A percentile compares a stretch with the other conserved stretches of the same genome.
Conservation (phyloP, 2,888 invertebrate species). For the Tetranychus piercei region DNA sequence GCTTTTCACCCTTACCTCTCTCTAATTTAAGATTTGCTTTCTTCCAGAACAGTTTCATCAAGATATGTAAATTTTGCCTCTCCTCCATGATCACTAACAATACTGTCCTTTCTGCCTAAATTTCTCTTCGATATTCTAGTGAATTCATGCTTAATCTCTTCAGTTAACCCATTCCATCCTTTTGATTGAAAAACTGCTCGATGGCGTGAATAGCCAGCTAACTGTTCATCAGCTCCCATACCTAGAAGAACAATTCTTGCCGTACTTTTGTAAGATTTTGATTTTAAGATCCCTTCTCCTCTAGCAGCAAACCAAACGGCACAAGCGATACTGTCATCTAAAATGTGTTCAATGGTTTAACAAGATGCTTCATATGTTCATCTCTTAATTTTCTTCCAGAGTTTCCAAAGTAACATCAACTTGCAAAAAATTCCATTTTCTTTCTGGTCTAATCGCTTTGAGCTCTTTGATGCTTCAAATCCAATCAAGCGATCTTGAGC, state of each 20-base stretch:
- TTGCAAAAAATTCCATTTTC: too few species aligned
- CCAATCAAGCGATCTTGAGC: too few species aligned
- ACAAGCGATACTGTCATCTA: conserved; percentile 89
- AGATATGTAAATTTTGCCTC: conserved; percentile 44
- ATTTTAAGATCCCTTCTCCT: conserved; percentile 39
- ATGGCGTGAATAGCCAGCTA: conserved; percentile 82
- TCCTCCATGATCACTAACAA: conserved; percentile 65
- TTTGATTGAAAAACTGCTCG: conserved; percentile 38
- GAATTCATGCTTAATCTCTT: conserved; percentile 57
- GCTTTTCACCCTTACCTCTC: conserved; percentile 77
- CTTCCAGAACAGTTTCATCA: conserved; percentile 39
- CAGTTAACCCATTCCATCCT: conserved; percentile 40
- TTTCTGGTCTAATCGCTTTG: too few species aligned
- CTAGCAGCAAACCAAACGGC: conserved; percentile 83
- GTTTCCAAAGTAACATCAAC: too few species aligned
- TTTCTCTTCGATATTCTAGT: conserved; percentile 69
- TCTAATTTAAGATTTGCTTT: conserved; percentile 40
- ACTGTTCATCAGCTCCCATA: too few species aligned
- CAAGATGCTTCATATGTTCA: conserved; percentile 49
- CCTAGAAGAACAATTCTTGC: too few species aligned
- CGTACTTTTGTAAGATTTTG: conserved; percentile 10
- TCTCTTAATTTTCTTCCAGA: conserved; percentile 32
- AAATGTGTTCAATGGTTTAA: conserved; percentile 64
- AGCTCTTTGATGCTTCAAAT: too few species aligned
- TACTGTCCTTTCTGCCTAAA: conserved; percentile 73